Conservation (phyloP, 2,888 invertebrate genomes). For the Icerya purchasi region DNA sequence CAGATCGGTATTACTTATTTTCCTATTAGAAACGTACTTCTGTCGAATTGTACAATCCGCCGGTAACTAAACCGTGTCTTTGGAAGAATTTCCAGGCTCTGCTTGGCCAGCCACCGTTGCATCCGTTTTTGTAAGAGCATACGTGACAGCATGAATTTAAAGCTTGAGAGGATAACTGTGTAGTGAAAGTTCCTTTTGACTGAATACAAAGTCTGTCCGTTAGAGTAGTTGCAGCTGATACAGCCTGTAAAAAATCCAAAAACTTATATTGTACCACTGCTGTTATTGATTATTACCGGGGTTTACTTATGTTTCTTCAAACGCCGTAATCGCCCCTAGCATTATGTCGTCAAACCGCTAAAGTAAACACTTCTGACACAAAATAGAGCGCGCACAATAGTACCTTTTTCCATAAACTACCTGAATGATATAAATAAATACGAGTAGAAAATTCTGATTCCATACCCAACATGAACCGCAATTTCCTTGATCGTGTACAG, state of each 20-base stretch:
- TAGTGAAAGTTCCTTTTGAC: not conserved
- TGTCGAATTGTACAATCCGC: slow-evolving; percentile 10
- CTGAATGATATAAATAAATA: too few relatives aligned
- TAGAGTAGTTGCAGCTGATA: not conserved
- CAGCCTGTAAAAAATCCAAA: not conserved
- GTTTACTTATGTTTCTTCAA: too few relatives aligned
- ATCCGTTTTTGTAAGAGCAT: slow-evolving; percentile 3
- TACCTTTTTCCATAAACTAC: too few relatives aligned
- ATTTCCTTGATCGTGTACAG: slow-evolving; percentile 13
- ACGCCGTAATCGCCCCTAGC: too few relatives aligned
- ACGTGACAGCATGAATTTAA: slow-evolving; percentile 3
- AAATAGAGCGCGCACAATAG: too few relatives aligned
- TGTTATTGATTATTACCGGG: too few relatives aligned
- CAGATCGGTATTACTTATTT: too few relatives aligned
- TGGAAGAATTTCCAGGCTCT: slow-evolving; percentile 3
- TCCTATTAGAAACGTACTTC: slow-evolving; percentile 8
- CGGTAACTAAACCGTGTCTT: slow-evolving; percentile 8
- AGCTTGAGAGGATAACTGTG: not conserved
- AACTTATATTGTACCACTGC: too few relatives aligned
- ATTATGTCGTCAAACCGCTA: too few relatives aligned
- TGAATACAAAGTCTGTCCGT: slow-evolving; percentile 5
- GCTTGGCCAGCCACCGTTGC: slow-evolving; percentile 10
- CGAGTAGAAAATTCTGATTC: too few relatives aligned
- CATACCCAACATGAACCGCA: slow-evolving; percentile 22
- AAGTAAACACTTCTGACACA: too few relatives aligned